These are phyloP conservation scores for Mesorhabditis spiculigera DNA, from an alignment of 2,888 invertebrate species.

Conservation along the genomic window DNA sequence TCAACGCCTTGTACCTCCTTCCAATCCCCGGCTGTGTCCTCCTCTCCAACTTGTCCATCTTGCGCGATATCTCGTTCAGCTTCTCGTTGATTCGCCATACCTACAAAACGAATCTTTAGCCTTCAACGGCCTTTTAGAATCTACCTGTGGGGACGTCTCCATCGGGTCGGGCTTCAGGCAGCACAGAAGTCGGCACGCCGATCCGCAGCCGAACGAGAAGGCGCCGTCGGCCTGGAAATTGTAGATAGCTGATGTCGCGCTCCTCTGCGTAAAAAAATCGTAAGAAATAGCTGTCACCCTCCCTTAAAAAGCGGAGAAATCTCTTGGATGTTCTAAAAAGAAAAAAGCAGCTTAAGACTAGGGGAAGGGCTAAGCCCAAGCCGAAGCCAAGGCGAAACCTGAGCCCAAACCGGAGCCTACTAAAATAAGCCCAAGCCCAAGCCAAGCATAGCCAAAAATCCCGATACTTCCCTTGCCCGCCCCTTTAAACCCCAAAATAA, in stretches of 20 bases:
- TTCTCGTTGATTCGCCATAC: constrained; percentile 39
- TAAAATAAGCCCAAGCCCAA: no score
- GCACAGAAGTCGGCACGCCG: constrained; percentile 49
- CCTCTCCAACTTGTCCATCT: constrained; percentile 52
- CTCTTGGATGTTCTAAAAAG: no score
- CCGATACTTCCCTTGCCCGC: not conserved
- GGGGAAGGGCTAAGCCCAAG: no score
- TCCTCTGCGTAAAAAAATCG: no score
- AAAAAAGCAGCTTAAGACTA: no score
- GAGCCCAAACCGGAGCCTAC: no score
- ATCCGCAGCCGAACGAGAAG: constrained; percentile 48
- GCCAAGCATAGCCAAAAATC: no score
- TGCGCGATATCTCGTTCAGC: constrained; percentile 43
- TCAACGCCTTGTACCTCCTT: constrained; percentile 14
- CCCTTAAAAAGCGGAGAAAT: no score
- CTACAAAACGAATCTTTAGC: not conserved
- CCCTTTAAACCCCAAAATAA: not conserved
- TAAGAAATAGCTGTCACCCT: no score
- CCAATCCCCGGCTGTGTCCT: constrained; percentile 32
- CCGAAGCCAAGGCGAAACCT: no score
- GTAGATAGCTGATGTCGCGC: no score
- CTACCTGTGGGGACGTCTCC: constrained; percentile 22
- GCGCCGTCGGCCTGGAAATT: constrained; percentile 35
- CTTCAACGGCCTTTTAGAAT: constrained; percentile 10
- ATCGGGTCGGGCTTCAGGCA: constrained; percentile 45